Evolutionary conservation across 2,888 invertebrate genomes (phyloP).

Genomic region (Mythimna albipuncta): DNA sequence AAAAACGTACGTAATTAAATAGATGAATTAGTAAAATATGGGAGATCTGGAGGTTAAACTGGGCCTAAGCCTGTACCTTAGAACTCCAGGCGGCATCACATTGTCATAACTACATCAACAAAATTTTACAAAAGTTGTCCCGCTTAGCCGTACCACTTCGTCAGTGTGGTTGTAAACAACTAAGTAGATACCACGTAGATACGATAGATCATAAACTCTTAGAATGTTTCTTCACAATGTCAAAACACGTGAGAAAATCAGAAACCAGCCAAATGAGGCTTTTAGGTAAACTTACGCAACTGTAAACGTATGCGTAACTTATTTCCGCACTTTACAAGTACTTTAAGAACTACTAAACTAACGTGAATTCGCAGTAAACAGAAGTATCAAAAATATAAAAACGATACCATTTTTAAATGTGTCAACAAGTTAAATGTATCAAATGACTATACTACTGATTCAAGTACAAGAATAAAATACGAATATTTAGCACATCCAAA

Average conservation of each 20-base stretch:
- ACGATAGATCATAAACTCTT: slow-evolving; percentile 8
- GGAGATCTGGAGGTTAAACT: too few relatives aligned
- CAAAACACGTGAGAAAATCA: slow-evolving; percentile 8
- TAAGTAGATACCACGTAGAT: background rate
- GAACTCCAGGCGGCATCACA: too few relatives aligned
- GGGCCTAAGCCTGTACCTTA: too few relatives aligned
- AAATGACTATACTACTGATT: slow-evolving; percentile 27
- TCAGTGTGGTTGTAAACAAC: background rate
- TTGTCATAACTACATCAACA: background rate
- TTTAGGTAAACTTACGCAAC: slow-evolving; percentile 41
- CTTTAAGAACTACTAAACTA: slow-evolving; percentile 18
- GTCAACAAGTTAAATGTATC: slow-evolving; percentile 13
- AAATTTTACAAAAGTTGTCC: background rate
- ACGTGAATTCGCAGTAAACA: slow-evolving; percentile 40
- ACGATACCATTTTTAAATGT: slow-evolving; percentile 14
- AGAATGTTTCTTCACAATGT: slow-evolving; percentile 12
- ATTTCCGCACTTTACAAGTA: slow-evolving; percentile 39
- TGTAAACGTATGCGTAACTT: slow-evolving; percentile 22
- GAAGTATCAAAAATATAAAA: slow-evolving; percentile 17
- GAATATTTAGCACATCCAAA: slow-evolving; percentile 44
- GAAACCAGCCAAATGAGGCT: slow-evolving; percentile 26
- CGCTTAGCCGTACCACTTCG: background rate
- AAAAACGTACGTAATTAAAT: too few relatives aligned
- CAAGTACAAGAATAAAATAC: slow-evolving; percentile 5
- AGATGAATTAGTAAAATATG: too few relatives aligned